phyloP scores from a whole-genome alignment of 2,888 invertebrate species.

The Phoenoteleia sp. region DNA sequence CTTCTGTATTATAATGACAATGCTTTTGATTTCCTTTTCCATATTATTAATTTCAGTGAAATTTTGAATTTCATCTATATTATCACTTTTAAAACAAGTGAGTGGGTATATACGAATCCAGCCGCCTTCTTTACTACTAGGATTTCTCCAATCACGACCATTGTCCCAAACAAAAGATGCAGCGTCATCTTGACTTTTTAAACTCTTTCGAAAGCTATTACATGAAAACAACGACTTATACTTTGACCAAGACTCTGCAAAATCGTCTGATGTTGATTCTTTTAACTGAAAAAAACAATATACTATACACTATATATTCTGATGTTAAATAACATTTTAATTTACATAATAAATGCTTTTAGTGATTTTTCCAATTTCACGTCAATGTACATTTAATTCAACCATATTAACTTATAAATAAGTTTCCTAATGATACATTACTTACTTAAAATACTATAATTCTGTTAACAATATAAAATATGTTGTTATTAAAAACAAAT shows the following conservation, averaged over 20 bases:
- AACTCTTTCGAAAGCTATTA: constrained; percentile 87
- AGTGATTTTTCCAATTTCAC: too few relatives aligned
- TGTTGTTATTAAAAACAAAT: too few relatives aligned
- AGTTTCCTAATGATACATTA: too few relatives aligned
- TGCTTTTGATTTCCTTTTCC: constrained; percentile 83
- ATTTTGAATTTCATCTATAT: constrained; percentile 78
- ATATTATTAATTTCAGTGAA: constrained; percentile 77
- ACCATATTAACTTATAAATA: too few relatives aligned
- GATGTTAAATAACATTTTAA: too few relatives aligned
- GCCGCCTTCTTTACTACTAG: constrained; percentile 90
- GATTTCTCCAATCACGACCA: constrained; percentile 90
- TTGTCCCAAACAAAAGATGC: constrained; percentile 90
- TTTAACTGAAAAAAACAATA: constrained; percentile 75
- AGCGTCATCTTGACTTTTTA: constrained; percentile 88
- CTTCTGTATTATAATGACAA: constrained; percentile 83
- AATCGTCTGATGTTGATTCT: constrained; percentile 78
- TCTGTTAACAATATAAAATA: too few relatives aligned
- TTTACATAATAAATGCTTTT: too few relatives aligned
- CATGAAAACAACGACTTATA: constrained; percentile 84
- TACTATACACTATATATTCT: neutral
- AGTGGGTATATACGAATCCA: constrained; percentile 93
- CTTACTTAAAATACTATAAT: too few relatives aligned
- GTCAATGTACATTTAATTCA: too few relatives aligned
- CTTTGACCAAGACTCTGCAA: constrained; percentile 80
- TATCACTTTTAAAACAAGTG: constrained; percentile 78